phyloP scores from a whole-genome alignment of 2,797 vertebrate genomes.

The Glossophaga mutica region DNA sequence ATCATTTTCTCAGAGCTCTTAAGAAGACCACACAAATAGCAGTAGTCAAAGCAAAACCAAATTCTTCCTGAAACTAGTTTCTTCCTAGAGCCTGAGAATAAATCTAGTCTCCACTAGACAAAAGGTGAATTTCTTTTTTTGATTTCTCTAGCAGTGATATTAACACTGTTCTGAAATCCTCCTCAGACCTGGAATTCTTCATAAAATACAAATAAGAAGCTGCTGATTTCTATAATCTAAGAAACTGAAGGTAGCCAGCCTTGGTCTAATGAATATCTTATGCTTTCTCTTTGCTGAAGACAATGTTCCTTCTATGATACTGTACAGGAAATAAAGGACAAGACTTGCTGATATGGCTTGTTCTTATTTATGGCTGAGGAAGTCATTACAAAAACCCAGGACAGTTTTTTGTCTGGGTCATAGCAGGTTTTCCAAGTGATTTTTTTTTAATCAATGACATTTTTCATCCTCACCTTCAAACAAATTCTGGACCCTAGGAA shows the following conservation, averaged over 20 bases:
- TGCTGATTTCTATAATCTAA: background rate
- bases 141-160: background rate
- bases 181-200: background rate
- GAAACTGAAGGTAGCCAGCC: conserved; percentile 22
- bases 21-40: background rate
- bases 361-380: background rate
- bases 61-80: background rate
- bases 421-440: conserved; percentile 7
- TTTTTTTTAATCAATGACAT: background rate
- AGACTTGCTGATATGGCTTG: background rate
- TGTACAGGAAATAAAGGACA: background rate
- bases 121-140: background rate
- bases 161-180: background rate
- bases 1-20: conserved; percentile 22
- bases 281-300: background rate
- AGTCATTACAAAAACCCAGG: background rate
- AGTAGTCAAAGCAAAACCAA: conserved; percentile 2
- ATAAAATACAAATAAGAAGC: conserved; percentile 1
- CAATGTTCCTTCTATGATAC: background rate
- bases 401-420: background rate
- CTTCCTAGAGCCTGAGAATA: background rate
- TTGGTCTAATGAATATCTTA: conserved; percentile 2
- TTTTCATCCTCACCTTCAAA: background rate
- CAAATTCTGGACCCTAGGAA: background rate
- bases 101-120: background rate